Base-by-base conservation (phyloP, 2,113 vertebrate species). In the Epinephelus fuscoguttatus region DNA sequence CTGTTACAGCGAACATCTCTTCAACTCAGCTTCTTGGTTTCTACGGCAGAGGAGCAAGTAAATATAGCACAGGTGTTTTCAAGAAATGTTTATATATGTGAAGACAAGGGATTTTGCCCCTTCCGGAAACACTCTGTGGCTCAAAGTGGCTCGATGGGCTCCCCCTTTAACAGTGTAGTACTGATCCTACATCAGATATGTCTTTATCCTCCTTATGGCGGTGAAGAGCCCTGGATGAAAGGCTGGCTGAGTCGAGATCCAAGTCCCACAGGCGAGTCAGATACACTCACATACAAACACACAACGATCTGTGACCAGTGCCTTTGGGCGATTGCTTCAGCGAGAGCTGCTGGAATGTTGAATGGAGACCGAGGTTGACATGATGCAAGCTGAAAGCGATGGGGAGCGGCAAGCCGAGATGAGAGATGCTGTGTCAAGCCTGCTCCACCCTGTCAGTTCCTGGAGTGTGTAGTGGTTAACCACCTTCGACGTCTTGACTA, bases 351-450 rank as follows among this genome's bases (percentile, higher is more conserved):
- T 81, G 61, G 47, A 91, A 56, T 66, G 84, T 61, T 88, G 81
- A 84, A 69, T 49, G 50, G 81, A 82, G 75, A 89, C 27, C 0
- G 3, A 45, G 33, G 61, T 18, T 90, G 91, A 90, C 78, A 55
- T 83, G 87, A 89, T 86, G 75, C 61, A 33, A 92, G 78, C 86
- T 91, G 90, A 92, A 89, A 88, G 87, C 81, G 56, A 80, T 71
- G 71, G 80, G 82, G 78, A 85, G 79, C 30, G 21, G 76, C 84
- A 84, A 57, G 63, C 72, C 11, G 84, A 74, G 80, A 89, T 86
- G 85, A 80, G 84, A 68, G 81, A 85, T 63, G 80, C 76, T 55
- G 75, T 81, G 89, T 92, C 88, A 86, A 66, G 64, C 70, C 78
- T 55, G 85, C 87, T 87, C 81, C 55, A 73, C 80, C 85, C 83